Evolutionary conservation across 1,140 invertebrate genomes (phyloP).

Genomic region (Ostrea edulis): DNA sequence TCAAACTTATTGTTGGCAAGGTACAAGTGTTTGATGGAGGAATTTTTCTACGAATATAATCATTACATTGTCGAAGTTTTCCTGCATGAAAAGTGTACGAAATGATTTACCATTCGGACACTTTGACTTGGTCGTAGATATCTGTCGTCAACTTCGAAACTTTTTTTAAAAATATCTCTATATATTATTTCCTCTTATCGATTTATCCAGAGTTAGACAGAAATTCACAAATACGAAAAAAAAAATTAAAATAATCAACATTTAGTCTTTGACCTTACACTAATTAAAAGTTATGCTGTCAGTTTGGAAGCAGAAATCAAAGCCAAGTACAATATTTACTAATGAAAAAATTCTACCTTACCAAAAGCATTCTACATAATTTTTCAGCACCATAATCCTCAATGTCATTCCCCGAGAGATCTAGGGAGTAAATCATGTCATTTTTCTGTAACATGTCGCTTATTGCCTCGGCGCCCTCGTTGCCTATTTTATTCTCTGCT

Average conservation of each 20-base stretch:
- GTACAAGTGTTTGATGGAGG: slow-evolving; percentile 65
- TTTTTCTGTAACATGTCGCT: slow-evolving; percentile 70
- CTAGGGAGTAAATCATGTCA: slow-evolving; percentile 64
- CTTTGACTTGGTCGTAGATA: no score
- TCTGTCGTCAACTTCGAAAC: no score
- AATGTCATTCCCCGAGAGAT: slow-evolving; percentile 71
- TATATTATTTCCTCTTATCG: no score
- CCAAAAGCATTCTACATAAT: slow-evolving; percentile 64
- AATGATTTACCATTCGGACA: no score
- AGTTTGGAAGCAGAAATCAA: not conserved
- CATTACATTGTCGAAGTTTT: not conserved
- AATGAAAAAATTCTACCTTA: slow-evolving; percentile 23
- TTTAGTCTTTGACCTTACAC: no score
- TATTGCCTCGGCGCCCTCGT: slow-evolving; percentile 66
- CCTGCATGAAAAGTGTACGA: no score
- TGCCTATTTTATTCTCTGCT: slow-evolving; percentile 70
- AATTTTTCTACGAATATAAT: slow-evolving; percentile 66
- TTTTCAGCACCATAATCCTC: slow-evolving; percentile 64
- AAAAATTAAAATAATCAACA: no score
- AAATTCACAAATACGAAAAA: no score
- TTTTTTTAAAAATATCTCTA: no score
- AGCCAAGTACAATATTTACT: not conserved
- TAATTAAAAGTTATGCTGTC: no score
- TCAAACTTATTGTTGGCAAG: slow-evolving; percentile 72
- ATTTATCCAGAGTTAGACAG: no score